Base-by-base conservation (phyloP, 2,888 invertebrate genomes). In the Chironomus riparius region DNA sequence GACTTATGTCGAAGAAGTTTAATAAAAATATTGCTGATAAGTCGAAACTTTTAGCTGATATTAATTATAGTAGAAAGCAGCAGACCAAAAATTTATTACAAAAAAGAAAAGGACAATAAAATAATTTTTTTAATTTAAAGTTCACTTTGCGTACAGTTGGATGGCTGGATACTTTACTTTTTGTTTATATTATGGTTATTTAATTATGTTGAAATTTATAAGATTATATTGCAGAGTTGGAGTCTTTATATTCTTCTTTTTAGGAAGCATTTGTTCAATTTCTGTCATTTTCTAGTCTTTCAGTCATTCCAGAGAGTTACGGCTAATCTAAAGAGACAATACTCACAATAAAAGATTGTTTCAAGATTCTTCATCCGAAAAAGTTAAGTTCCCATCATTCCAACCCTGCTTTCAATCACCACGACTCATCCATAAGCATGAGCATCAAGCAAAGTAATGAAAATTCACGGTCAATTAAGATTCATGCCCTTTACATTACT, bases 1-100 rank as follows among this genome's bases (percentile, higher is more conserved):
- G 68, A 24, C 48, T 74, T 6, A 12, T 74, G 2, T 12, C 68
- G 38, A 21, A 15, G 21, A 21, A 47, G 7, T 68, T 68, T 18
- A 47, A 74, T 18, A 74, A 74, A 28, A 48, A 74, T 15, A 74
- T 47, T 21, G 68, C 15, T 6, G 74, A 62, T 10, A 74, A 74
- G 47, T 47, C 74, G 12, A 65, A 68, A 7, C 6, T 74, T 24
- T 47, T 74, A 7, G 68, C 47, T 12, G 68, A 74, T 22, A 74
- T 74, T 4, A 74, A 74, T 24, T 68, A 68, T 21, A 74, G 22
- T 68, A 18, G 74, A 48, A 74, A 74, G 62, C 56, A 72, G 24
- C 72, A 72, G 15, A 72, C 72, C 28, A 72, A 72, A 72, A 61
- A 65, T 65, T 65, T 47, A 50, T 47, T 18, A 15, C 61, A 61